Evolutionary conservation across 2,888 invertebrate genomes (phyloP).

Genomic region (Rotaria sp.): DNA sequence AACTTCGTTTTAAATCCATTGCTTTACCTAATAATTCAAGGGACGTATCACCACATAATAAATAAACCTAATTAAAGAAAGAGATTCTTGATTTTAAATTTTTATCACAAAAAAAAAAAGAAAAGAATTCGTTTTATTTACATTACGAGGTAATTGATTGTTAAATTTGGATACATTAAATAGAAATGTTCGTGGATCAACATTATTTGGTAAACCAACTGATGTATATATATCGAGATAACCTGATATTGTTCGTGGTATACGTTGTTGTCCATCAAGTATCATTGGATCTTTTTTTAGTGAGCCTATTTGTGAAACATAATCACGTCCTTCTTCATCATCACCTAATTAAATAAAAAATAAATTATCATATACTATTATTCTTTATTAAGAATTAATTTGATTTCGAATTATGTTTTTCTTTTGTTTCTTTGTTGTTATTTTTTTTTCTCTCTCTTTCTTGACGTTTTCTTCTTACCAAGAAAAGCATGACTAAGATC

Average conservation of each 20-base stretch:
- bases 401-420: no score
- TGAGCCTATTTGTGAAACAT: constrained; percentile 38
- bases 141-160: constrained; percentile 31
- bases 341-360: neutral
- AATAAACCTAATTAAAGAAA: constrained; percentile 20
- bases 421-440: no score
- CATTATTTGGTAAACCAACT: constrained; percentile 32
- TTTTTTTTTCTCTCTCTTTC: neutral
- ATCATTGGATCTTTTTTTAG: constrained; percentile 34
- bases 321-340: constrained; percentile 34
- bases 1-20: constrained; percentile 33
- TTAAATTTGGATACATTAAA: constrained; percentile 40
- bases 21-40: constrained; percentile 36
- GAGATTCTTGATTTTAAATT: no score
- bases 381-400: no score
- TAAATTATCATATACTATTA: no score
- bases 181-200: constrained; percentile 37
- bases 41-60: constrained; percentile 39
- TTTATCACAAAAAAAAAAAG: no score
- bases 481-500: constrained; percentile 40
- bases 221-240: constrained; percentile 39
- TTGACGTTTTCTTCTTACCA: neutral
- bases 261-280: constrained; percentile 35
- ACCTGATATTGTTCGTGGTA: constrained; percentile 36
- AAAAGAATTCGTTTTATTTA: neutral